A percentile compares a stretch with the other conserved stretches of the same genome.
Conservation (phyloP, 2,888 invertebrate species). For the Ornithoptera alexandrae region DNA sequence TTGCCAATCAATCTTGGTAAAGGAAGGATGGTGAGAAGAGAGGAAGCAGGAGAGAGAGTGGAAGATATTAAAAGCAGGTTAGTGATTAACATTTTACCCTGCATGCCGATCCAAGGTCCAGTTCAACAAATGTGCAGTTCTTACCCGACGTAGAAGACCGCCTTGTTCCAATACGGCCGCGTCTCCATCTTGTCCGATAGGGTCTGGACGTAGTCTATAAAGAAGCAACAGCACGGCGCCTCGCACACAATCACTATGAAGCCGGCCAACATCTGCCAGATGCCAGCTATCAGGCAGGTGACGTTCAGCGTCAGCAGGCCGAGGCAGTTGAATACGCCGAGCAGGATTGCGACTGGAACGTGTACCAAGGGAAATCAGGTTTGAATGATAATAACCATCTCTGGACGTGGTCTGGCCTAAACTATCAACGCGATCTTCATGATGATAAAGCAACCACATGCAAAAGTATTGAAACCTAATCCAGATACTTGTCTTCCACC, state of each 20-base stretch:
- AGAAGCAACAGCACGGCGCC: conserved; percentile 98
- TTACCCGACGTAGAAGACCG: conserved; percentile 89
- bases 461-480: too few relatives aligned
- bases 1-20: too few relatives aligned
- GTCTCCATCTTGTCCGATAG: conserved; percentile 90
- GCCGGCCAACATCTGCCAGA: conserved; percentile 93
- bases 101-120: too few relatives aligned
- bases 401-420: too few relatives aligned
- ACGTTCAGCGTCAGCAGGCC: conserved; percentile 83
- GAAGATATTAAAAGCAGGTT: too few relatives aligned
- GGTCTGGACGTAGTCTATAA: conserved; percentile 95
- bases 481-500: too few relatives aligned
- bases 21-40: too few relatives aligned
- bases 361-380: neutral
- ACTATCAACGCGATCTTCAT: too few relatives aligned
- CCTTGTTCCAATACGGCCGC: conserved; percentile 94
- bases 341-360: conserved; percentile 88
- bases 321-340: conserved; percentile 88
- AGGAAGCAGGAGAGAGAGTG: too few relatives aligned
- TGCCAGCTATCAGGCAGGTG: conserved; percentile 86
- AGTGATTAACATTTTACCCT: too few relatives aligned
- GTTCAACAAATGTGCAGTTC: neutral
- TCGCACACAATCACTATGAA: conserved; percentile 93
- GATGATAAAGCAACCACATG: too few relatives aligned
- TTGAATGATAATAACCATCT: too few relatives aligned